A percentile compares a stretch with the other conserved stretches of the same genome.
Conservation (phyloP, 1,140 invertebrate species). For the Bombus impatiens region DNA sequence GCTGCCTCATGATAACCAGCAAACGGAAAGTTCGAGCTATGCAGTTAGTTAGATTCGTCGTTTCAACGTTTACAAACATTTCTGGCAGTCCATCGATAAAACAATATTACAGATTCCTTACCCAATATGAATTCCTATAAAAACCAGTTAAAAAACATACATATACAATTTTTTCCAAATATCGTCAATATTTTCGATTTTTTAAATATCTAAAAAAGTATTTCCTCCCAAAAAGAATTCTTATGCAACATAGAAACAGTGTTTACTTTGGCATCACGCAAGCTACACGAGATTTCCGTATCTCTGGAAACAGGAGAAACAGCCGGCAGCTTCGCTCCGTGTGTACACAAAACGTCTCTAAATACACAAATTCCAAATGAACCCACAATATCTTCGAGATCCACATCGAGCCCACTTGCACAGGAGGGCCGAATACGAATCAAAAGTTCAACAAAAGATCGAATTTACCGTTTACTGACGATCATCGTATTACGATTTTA, state of each 20-base stretch:
- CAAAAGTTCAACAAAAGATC: not conserved
- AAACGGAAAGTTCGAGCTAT: not conserved
- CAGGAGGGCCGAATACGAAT: not conserved
- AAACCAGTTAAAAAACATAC: not conserved
- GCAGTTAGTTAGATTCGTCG: not conserved
- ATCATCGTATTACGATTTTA: not conserved
- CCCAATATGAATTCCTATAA: not conserved
- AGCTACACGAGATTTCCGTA: not conserved
- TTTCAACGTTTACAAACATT: not conserved
- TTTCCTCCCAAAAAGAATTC: not conserved
- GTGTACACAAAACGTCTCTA: not conserved
- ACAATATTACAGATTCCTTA: not conserved
- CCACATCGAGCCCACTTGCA: not conserved
- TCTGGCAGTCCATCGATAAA: too few species aligned
- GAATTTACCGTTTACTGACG: not conserved
- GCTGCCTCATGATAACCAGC: not conserved
- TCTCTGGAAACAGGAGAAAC: not conserved
- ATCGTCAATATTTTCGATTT: not conserved
- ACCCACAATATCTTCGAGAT: not conserved
- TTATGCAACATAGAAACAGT: not conserved
- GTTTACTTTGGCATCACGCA: not conserved
- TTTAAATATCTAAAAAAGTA: not conserved
- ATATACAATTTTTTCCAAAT: not conserved
- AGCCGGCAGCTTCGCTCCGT: not conserved
- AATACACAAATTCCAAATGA: not conserved